Evolutionary conservation across 1,140 invertebrate species (phyloP), one percentile per base, ranked within the genome.

Genomic region (Bombus breviceps): DNA sequence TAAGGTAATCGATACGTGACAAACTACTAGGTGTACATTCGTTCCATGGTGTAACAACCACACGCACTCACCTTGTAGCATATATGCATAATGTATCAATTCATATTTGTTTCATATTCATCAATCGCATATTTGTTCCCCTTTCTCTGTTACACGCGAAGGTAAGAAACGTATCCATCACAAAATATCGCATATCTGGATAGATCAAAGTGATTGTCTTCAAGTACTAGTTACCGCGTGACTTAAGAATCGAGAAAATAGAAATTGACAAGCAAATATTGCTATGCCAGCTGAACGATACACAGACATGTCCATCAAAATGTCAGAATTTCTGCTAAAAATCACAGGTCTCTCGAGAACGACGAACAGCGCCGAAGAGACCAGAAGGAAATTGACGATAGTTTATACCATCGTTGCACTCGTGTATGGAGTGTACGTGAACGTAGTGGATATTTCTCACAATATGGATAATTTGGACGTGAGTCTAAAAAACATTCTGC

Each of bases 381-480:
- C 32, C 5, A 32, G 59, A 0, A 59, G 75, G 12, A 84, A 84
- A 0, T 59, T 34, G 0, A 9, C 72, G 41, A 22, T 86, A 12
- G 12, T 41, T 6, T 91, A 86, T 37, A 91, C 86, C 9, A 9
- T 86, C 41, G 28, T 15, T 8, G 8, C 62, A 1, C 0, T 89
- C 1, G 10, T n/a, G 1, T 25, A 79, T 9, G 75, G 62, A 3
- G 25, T 83, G 2, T 74, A 57, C n/a, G 39, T 87, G 28, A 82
- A 78, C 15, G 1, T 12, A 0, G 43, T 75, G 3, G 90, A 91
- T 43, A 22, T 89, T 15, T 90, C 85, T 12, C 53, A 73, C 41
- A 76, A 18, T 28, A 76, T 43, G 53, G 83, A 73, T 0, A 77
- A 92, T 28, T 71, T 92, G 53, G 76, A 77, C 22, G 91, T 92